These are phyloP conservation scores for Cacatua alba DNA, from an alignment of 2,113 vertebrate species.

Conservation along the genomic window DNA sequence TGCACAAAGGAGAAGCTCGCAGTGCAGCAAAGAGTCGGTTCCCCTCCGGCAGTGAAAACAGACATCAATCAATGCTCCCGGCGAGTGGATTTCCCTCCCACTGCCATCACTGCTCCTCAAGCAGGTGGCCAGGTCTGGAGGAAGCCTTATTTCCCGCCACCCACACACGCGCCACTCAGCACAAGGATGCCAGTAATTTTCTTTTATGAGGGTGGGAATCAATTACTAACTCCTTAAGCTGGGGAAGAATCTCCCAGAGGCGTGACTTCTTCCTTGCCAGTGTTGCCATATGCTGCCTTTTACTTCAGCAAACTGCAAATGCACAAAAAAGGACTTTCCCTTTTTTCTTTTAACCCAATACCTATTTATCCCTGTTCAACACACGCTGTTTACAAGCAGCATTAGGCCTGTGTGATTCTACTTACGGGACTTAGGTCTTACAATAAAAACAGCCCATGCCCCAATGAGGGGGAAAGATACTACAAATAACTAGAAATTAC, in stretches of 20 bases:
- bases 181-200: background rate
- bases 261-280: slow-evolving; percentile 5
- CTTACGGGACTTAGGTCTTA: background rate
- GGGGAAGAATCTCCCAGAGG: background rate
- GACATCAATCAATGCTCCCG: background rate
- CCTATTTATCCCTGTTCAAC: background rate
- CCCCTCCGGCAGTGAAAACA: background rate
- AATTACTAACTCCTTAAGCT: background rate
- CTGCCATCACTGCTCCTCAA: background rate
- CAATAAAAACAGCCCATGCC: background rate
- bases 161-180: background rate
- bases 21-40: background rate
- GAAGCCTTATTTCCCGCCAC: slow-evolving; percentile 19
- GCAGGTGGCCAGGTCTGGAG: slow-evolving; percentile 40
- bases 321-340: background rate
- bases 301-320: background rate
- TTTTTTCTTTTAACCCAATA: background rate
- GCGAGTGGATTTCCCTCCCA: background rate
- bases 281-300: background rate
- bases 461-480: background rate
- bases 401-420: background rate
- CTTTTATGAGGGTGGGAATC: background rate
- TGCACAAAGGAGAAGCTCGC: background rate
- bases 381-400: background rate
- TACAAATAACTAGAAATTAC: background rate